Base-by-base conservation (phyloP, 2,113 vertebrate species). In the Romanogobio albipinnatus region DNA sequence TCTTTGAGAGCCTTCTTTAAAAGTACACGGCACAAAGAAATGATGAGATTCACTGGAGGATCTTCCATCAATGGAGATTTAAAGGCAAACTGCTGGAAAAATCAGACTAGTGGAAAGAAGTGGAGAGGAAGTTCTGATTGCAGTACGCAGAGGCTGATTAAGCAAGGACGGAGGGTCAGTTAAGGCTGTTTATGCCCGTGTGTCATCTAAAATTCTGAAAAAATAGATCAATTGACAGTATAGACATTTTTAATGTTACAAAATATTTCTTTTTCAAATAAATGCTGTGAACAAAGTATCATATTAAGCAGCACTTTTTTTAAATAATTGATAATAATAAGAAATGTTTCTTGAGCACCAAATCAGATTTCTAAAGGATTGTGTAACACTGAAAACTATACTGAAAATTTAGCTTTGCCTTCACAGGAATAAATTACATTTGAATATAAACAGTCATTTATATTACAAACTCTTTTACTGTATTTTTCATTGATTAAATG, bases 71-170 rank as follows among this genome's bases (percentile, higher is more conserved):
- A 2, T 49, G n/a, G 43, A 80, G 26, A 82, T 79, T 66, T 58
- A 61, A 58, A 81, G 68, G 59, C 51, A 86, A 24, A 43, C 29
- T 71, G 8, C 61, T 82, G 15, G 26, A 70, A 79, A 61, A 78
- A 47, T 81, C 79, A 53, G 45, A 85, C 43, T 10, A 43, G 7
- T 22, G 22, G 19, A 68, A 61, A 24, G 24, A 82, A 33, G 73
- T 59, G 61, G 24, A 58, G 56, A 26, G 62, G 29, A 68, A 45
- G 49, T 14, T 81, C 81, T 84, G 86, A 86, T 84, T 86, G 73
- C 70, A 70, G 73, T 56, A 56, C 26, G 66, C 66, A 75, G 17
- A 66, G 77, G 82, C 73, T 87, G 86, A 87, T 86, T 87, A 84
- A 59, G 14, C 74, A 70, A 56, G 66, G 81, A 59, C 64, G 75